Conservation (phyloP, 2,113 vertebrate genomes). For the Pogonocichla stellata region DNA sequence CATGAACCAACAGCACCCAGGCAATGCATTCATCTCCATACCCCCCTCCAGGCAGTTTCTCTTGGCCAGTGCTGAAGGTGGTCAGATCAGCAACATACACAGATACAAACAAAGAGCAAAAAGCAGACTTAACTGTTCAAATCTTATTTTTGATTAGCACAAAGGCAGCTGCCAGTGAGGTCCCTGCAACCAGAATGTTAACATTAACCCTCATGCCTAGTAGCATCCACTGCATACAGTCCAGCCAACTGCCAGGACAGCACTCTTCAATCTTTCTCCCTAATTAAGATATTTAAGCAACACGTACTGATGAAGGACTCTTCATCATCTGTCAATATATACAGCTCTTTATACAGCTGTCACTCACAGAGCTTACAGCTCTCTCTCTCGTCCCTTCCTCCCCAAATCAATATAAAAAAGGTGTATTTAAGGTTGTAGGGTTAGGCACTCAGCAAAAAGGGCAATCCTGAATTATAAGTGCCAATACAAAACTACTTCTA, state of each 20-base stretch:
- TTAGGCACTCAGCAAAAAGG: background rate
- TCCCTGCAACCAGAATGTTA: background rate
- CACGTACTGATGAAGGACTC: background rate
- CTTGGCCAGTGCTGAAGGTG: background rate
- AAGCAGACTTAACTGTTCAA: background rate
- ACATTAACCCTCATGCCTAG: background rate
- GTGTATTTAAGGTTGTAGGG: background rate
- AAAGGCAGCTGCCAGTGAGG: background rate
- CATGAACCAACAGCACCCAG: rapidly evolving
- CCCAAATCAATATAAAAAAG: background rate
- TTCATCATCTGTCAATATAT: background rate
- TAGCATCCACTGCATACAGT: rapidly evolving
- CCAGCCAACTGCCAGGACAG: background rate
- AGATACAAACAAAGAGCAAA: background rate
- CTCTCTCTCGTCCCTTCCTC: background rate
- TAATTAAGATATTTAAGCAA: background rate
- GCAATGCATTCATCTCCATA: background rate
- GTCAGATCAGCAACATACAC: background rate
- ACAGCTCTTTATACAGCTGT: background rate
- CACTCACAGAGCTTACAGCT: background rate
- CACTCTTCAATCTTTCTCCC: background rate
- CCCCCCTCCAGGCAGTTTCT: background rate
- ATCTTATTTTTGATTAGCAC: background rate
- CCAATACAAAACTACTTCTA: background rate
- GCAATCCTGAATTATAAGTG: background rate